Conservation (phyloP, 2,113 vertebrate species). For the Ptyas mucosa region DNA sequence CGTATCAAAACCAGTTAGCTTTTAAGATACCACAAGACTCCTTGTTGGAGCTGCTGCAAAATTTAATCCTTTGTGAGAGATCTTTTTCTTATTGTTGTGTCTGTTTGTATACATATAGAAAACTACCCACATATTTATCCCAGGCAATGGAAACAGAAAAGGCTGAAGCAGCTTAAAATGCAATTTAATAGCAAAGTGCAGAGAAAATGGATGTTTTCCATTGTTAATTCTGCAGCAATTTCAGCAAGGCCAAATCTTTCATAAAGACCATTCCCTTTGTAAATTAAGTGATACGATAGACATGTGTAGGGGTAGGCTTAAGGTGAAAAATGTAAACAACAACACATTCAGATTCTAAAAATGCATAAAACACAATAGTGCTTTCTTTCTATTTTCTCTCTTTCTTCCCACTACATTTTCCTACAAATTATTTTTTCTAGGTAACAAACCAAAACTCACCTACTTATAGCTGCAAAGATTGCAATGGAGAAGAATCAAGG, state of each 20-base stretch:
- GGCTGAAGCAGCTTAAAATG: neutral
- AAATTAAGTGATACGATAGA: conserved; percentile 21
- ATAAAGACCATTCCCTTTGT: conserved; percentile 4
- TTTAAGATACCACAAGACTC: neutral
- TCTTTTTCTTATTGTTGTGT: neutral
- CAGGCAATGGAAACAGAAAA: neutral
- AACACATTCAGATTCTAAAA: conserved; percentile 2
- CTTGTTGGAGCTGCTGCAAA: neutral
- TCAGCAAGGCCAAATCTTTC: neutral
- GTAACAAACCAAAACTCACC: neutral
- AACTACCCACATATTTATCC: neutral
- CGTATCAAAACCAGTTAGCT: neutral
- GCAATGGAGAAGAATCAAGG: neutral
- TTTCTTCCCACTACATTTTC: neutral
- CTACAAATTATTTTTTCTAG: neutral
- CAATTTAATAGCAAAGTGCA: conserved; percentile 8
- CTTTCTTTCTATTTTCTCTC: neutral
- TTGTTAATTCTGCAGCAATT: conserved; percentile 15
- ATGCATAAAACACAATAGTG: neutral
- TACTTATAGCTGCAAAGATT: neutral
- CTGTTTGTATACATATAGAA: neutral
- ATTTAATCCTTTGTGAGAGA: neutral
- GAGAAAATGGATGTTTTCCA: neutral
- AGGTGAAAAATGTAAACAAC: conserved; percentile 12
- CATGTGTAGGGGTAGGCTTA: conserved; percentile 32